These are phyloP conservation scores for Drosophila cognata DNA, from an alignment of 2,888 invertebrate genomes.

Conservation along the genomic window DNA sequence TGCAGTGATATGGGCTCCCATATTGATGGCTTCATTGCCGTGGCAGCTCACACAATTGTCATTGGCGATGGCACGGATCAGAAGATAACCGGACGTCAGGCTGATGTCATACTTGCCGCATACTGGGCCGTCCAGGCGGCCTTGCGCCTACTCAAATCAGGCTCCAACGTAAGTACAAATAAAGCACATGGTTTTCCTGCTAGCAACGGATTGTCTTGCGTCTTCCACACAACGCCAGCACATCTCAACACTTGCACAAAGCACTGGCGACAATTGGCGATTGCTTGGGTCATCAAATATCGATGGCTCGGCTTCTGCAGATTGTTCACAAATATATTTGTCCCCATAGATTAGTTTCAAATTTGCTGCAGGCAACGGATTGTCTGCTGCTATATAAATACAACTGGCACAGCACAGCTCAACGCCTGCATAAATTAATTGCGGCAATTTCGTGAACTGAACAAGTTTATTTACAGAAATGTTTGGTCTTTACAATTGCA, in stretches of 20 bases:
- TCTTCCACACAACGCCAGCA: constrained; percentile 33
- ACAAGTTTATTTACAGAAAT: constrained; percentile 55
- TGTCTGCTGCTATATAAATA: constrained; percentile 39
- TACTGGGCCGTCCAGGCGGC: constrained; percentile 98
- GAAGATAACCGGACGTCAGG: constrained; percentile 94
- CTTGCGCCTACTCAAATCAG: constrained; percentile 95
- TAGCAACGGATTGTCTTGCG: constrained; percentile 57
- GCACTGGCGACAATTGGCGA: constrained; percentile 21
- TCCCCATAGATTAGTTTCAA: not conserved
- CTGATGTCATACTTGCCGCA: constrained; percentile 98
- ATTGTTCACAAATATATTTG: constrained; percentile 17
- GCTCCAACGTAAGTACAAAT: constrained; percentile 90
- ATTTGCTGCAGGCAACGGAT: constrained; percentile 40
- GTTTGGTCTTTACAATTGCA: constrained; percentile 71
- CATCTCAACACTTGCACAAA: constrained; percentile 66
- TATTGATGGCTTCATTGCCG: constrained; percentile 99
- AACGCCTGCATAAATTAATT: constrained; percentile 70
- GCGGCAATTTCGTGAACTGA: constrained; percentile 71
- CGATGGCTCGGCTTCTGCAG: constrained; percentile 9
- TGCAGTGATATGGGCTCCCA: constrained; percentile 98
- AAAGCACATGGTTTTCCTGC: constrained; percentile 6
- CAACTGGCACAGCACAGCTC: constrained; percentile 62
- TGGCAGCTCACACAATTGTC: constrained; percentile 97
- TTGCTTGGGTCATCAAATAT: constrained; percentile 18
- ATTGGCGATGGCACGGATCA: constrained; percentile 91